Evolutionary conservation across 2,797 vertebrate species (phyloP), one percentile per base, ranked within the genome.

Genomic region (Sebastes dallii): DNA sequence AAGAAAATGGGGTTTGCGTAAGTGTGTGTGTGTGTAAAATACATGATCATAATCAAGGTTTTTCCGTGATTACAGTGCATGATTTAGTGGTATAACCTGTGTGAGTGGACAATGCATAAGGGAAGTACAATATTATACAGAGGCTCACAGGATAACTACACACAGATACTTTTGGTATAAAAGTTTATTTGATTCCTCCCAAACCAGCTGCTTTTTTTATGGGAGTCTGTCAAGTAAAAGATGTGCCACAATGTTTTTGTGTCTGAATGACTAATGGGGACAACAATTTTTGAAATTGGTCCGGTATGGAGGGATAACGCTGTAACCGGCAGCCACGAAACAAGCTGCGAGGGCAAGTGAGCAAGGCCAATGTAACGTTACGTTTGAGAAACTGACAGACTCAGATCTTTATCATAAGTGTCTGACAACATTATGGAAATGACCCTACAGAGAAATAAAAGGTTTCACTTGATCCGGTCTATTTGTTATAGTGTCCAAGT

Each of bases 51-150:
- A 58, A 67, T 85, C 2, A 58, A 16, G 27, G n/a, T 65, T 56
- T 78, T 70, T 66, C 46, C 30, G 24, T 67, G 46, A 75, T 69
- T 30, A 30, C 60, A 52, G 8, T 12, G 16, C 18, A 58, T 82
- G 76, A 70, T 68, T 78, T 64, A 77, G 32, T 55, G 61, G 20
- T 11, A 46, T 46, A 55, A 72, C 46, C 20, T 52, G 29, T 75
- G 55, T 24, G 60, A 39, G 12, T n/a, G 34, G 56, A 61, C 74
- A 66, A 12, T 50, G 6, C 12, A 59, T n/a, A 61, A 16, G 25
- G 5, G 8, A 22, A 59, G 56, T 54, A 42, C 30, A 24, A 32
- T 3, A 29, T 30, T 61, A 39, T 20, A 24, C 4, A 54, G 8
- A 32, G 6, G 8, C n/a, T 39, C 27, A 36, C 22, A 29, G 30